Evolutionary conservation across 2,797 vertebrate species (phyloP).

Genomic region (Loriculus beryllinus): DNA sequence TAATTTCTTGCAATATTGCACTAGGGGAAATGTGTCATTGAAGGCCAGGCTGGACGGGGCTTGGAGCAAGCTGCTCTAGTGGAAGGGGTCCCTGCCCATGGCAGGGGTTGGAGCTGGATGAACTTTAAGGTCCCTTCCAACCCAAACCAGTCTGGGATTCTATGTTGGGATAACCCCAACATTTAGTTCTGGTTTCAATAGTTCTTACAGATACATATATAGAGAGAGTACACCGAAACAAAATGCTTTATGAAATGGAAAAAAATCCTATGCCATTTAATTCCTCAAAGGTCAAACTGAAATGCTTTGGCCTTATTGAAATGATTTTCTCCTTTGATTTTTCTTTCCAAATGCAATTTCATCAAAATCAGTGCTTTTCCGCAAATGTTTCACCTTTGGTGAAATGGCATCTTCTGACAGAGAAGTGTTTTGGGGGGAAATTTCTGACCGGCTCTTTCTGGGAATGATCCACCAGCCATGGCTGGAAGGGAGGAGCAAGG

Average conservation of each 20-base stretch:
- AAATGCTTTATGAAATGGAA: conserved; percentile 42
- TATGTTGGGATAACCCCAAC: conserved; percentile 18
- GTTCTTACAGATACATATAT: not conserved
- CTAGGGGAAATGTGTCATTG: not conserved
- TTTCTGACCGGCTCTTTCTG: not conserved
- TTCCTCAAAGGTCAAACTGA: conserved; percentile 63
- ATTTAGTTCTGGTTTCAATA: not conserved
- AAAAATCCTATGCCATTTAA: conserved; percentile 38
- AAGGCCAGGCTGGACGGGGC: not conserved
- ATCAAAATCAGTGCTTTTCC: conserved; percentile 10
- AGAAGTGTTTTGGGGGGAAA: not conserved
- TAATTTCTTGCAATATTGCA: not conserved
- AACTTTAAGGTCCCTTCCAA: not conserved
- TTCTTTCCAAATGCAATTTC: conserved; percentile 70
- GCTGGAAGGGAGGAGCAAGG: not conserved
- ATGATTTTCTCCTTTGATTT: conserved; percentile 65
- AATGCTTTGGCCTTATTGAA: conserved; percentile 68
- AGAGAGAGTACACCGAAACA: not conserved
- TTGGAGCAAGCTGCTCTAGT: not conserved
- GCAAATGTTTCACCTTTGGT: conserved; percentile 59
- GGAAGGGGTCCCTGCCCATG: not conserved
- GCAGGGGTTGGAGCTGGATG: not conserved
- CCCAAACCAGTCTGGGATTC: not conserved
- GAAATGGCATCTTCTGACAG: conserved; percentile 51
- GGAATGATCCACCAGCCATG: accelerated